These are phyloP conservation scores for Dioctria linearis DNA, from an alignment of 2,888 invertebrate genomes.

Conservation along the genomic window DNA sequence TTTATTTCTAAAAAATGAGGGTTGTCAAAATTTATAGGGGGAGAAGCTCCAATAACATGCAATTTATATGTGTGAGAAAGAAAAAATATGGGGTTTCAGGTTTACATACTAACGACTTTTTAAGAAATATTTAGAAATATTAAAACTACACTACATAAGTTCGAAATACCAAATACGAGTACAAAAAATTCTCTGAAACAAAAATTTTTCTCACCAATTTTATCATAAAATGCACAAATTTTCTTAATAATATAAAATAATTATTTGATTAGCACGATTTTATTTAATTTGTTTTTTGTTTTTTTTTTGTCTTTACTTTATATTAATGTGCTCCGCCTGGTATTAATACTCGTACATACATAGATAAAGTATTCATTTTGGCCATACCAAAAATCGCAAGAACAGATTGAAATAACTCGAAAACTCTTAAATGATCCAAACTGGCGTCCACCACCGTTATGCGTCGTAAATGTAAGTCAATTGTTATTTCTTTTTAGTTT, in stretches of 20 bases:
- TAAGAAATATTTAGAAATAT: too few relatives aligned
- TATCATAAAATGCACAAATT: background rate
- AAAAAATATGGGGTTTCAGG: too few relatives aligned
- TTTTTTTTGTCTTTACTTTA: constrained; percentile 13
- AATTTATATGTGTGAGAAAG: too few relatives aligned
- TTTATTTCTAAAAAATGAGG: too few relatives aligned
- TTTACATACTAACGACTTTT: too few relatives aligned
- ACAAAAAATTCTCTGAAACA: too few relatives aligned
- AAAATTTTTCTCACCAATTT: too few relatives aligned
- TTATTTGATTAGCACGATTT: constrained; percentile 1
- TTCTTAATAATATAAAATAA: background rate
- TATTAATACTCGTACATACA: constrained; percentile 60
- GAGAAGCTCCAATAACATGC: too few relatives aligned
- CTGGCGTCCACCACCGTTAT: constrained; percentile 76
- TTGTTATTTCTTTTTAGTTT: constrained; percentile 3
- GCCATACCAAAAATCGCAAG: constrained; percentile 76
- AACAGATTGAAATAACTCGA: constrained; percentile 74
- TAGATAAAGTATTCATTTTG: constrained; percentile 81
- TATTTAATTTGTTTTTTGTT: constrained; percentile 1
- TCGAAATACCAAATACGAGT: too few relatives aligned
- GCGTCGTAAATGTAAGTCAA: constrained; percentile 79
- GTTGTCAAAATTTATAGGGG: too few relatives aligned
- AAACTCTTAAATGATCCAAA: constrained; percentile 75
- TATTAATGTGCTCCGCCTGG: background rate
- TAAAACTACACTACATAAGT: too few relatives aligned